Conservation (phyloP, 2,113 vertebrate species). For the Malurus elegans region DNA sequence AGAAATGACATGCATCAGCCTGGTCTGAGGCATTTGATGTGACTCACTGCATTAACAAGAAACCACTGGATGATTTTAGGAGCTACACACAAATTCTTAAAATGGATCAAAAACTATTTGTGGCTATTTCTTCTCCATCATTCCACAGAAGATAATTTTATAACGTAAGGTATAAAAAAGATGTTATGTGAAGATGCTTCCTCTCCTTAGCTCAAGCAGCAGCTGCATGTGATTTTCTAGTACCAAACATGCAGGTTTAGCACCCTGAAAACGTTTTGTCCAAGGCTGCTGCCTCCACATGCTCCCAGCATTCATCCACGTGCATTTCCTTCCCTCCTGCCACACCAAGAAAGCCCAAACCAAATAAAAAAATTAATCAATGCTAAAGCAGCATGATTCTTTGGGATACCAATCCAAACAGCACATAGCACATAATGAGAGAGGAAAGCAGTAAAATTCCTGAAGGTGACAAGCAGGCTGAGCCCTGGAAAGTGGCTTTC, state of each 20-base stretch:
- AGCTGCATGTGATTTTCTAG: not conserved
- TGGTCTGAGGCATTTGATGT: not conserved
- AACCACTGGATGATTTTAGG: not conserved
- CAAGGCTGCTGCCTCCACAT: not conserved
- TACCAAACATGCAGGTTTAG: not conserved
- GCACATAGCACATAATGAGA: not conserved
- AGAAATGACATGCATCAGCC: not conserved
- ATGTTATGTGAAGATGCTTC: not conserved
- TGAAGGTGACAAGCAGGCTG: not conserved
- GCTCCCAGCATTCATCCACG: not conserved
- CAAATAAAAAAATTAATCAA: not conserved
- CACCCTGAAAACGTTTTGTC: not conserved
- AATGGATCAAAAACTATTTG: not conserved
- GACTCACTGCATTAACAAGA: not conserved
- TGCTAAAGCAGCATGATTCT: not conserved
- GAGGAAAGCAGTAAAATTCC: not conserved
- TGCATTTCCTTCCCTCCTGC: fast-evolving
- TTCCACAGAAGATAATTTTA: not conserved
- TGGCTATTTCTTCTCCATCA: not conserved
- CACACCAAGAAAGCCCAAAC: not conserved
- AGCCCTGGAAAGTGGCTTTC: not conserved
- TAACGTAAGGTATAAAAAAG: not conserved
- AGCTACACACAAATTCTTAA: not conserved
- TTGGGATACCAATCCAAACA: not conserved
- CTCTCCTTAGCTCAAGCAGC: not conserved